Evolutionary conservation across 2,797 vertebrate species (phyloP), one percentile per base, ranked within the genome.

Genomic region (Eulemur coronatus): DNA sequence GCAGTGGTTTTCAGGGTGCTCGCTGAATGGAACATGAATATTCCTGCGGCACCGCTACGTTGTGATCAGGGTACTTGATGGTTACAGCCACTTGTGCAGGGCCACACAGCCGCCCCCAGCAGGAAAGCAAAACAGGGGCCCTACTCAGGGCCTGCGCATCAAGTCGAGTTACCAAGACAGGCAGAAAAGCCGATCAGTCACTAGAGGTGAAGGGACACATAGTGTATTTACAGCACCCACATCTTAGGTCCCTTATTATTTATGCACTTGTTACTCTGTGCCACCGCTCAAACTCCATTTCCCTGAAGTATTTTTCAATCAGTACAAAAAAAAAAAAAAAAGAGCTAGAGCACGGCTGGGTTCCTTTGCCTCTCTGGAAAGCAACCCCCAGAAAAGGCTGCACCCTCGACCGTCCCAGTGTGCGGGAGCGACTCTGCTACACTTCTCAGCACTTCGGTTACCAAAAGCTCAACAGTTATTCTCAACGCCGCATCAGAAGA

Each of bases 1-100:
- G 97, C 97, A 97, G 98, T 96, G 96, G 96, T 97, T 97, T 98
- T 97, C 97, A 94, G 75, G 26, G 97, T 96, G 96, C 96, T 98
- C 92, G 98, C 93, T 96, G 98, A 94, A 94, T 91, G 95, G 90
- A 97, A 80, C 35, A 91, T 91, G 97, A 97, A 96, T 97, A 98
- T 95, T 98, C 96, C 94, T 97, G 87, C 89, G 46, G 94, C 89
- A 82, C 76, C 57, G 69, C 33, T 95, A 57, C 85, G 81, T 96
- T 98, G 96, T 96, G 87, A 97, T 97, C 85, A 87, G 33, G 65
- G 0, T 3, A 2, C 97, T 96, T 96, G 94, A 80, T 98, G 95
- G 96, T 96, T 95, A 96, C 93, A 97, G 91, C 87, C 86, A 81
- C 97, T 97, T 96, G 90, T 91, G 50, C 4, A 84, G 91, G 97